Evolutionary conservation across 2,113 vertebrate species (phyloP).

Genomic region (Malurus melanocephalus): DNA sequence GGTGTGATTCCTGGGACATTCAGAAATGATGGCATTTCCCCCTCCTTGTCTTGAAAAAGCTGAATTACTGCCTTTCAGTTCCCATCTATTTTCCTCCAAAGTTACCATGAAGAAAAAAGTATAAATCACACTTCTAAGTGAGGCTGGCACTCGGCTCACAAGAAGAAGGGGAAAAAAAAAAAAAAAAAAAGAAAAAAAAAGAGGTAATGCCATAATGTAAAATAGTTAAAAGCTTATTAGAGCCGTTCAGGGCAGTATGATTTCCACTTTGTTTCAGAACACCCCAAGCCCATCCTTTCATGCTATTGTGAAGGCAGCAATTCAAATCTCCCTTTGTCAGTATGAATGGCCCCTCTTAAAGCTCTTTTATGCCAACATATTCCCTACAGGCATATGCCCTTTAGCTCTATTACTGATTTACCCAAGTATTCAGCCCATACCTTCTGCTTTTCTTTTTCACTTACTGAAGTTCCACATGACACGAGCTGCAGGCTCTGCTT

Average conservation of each 20-base stretch:
- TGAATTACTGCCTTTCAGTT: conserved; percentile 78
- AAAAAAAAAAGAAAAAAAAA: conserved; percentile 47
- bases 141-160: conserved; percentile 74
- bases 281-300: conserved; percentile 93
- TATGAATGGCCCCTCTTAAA: conserved; percentile 91
- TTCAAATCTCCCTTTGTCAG: conserved; percentile 92
- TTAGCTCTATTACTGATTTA: conserved; percentile 98
- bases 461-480: conserved; percentile 83
- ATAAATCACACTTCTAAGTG: conserved; percentile 91
- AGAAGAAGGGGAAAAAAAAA: not conserved
- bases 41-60: conserved; percentile 66
- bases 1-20: conserved; percentile 14
- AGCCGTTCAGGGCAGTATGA: conserved; percentile 88
- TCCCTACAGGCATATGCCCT: conserved; percentile 95
- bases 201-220: conserved; percentile 81
- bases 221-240: conserved; percentile 97
- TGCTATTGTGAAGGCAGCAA: conserved; percentile 92
- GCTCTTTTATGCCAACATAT: conserved; percentile 88
- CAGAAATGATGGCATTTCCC: conserved; percentile 67
- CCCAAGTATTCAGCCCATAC: conserved; percentile 90
- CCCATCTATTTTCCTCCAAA: conserved; percentile 72
- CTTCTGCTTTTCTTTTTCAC: conserved; percentile 88
- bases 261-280: conserved; percentile 92
- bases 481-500: conserved; percentile 74
- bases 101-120: conserved; percentile 86